Evolutionary conservation across 2,113 vertebrate species (phyloP).

Genomic region (Leucopternis melanops): DNA sequence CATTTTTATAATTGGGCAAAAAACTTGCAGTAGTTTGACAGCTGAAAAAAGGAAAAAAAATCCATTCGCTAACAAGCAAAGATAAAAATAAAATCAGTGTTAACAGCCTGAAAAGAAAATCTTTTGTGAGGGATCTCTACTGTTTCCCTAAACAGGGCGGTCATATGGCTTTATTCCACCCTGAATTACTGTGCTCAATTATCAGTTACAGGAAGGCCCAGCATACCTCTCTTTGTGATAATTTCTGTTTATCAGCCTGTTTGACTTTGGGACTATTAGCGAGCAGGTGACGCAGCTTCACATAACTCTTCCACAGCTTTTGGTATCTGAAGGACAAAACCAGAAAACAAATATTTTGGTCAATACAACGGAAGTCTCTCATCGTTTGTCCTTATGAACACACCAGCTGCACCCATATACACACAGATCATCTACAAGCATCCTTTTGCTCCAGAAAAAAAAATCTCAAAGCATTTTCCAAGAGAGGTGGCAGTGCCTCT

Average conservation of each 20-base stretch:
- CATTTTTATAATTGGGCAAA: not conserved
- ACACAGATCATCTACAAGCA: not conserved
- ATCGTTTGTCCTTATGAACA: not conserved
- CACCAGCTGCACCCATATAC: not conserved
- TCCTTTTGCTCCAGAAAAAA: not conserved
- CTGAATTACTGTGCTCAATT: not conserved
- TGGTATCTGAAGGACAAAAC: constrained; percentile 84
- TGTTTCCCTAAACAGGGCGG: not conserved
- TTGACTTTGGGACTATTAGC: constrained; percentile 99
- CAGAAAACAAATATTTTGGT: not conserved
- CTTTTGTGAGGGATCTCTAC: not conserved
- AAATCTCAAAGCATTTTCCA: not conserved
- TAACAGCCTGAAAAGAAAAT: not conserved
- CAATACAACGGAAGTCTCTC: not conserved
- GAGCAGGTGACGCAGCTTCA: constrained; percentile 95
- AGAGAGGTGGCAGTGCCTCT: not conserved
- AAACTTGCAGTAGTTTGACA: not conserved
- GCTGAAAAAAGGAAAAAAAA: not conserved
- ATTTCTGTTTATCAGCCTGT: constrained; percentile 97
- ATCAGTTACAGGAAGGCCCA: not conserved
- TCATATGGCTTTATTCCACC: not conserved
- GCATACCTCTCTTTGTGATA: constrained; percentile 93
- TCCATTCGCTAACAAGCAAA: not conserved
- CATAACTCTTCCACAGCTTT: constrained; percentile 98
- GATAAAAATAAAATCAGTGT: constrained; percentile 13